Evolutionary conservation across 2,113 vertebrate genomes (phyloP), one percentile per base, ranked within the genome.

Genomic region (Ceyx cyanopectus): DNA sequence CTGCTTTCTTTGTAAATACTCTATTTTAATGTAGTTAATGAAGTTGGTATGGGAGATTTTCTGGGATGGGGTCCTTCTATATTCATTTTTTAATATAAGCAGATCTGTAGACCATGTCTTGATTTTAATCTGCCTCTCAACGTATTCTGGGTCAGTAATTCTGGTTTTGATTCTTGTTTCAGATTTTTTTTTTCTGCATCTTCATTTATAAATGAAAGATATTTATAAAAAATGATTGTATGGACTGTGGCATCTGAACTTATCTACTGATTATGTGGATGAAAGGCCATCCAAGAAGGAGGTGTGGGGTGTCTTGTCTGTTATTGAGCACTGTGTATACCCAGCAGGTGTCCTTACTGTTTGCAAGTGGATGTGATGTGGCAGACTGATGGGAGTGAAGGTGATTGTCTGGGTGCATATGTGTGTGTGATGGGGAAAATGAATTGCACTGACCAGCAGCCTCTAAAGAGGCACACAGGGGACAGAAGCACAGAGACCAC

Each of bases 81-180:
- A 5, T 81, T 45, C 1, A 7, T 9, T 80, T 77, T 43, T 29
- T n/a, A 27, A 14, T 77, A 6, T 8, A 67, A 77, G 4, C 2
- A 4, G 41, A 43, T 85, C 66, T 82, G 22, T 57, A 76, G 30
- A 22, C 11, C 2, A 9, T 37, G 30, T 66, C 15, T 75, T 79
- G 7, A 63, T 89, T 93, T 69, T 75, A 41, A 63, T 53, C 22
- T 86, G 19, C 41, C 30, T 86, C 5, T 56, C 7, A 45, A 65
- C 6, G 4, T 75, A 23, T 29, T 81, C 14, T 48, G 26, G 18
- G 51, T 73, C 70, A 87, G 13, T 50, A 81, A 72, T 30, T 68
- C 22, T 76, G 43, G 10, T 54, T 86, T 87, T 87, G 58, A 60
- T 85, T 87, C 46, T 79, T 87, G 14, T 85, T 91, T 87, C 66